A percentile compares a stretch with the other conserved stretches of the same genome.
Conservation (phyloP, 2,888 invertebrate genomes). For the Heteropelma amictum region DNA sequence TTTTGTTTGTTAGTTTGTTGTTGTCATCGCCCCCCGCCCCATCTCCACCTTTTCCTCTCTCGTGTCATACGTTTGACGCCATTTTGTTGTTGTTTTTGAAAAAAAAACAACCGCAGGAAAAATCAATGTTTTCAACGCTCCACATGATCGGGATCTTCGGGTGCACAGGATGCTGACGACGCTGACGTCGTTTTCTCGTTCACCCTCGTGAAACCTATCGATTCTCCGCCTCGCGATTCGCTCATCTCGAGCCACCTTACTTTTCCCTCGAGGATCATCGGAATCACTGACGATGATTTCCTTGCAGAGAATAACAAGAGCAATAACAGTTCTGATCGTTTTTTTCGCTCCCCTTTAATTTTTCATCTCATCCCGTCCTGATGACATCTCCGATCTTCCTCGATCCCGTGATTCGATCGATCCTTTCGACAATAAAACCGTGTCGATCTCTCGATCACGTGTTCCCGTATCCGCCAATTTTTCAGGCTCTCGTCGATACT, state of each 20-base stretch:
- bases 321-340: not conserved
- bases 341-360: too few relatives aligned
- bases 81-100: conserved; percentile 19
- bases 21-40: conserved; percentile 23
- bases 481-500: conserved; percentile 37
- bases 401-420: conserved; percentile 18
- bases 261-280: conserved; percentile 10
- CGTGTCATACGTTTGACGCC: conserved; percentile 35
- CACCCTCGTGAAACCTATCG: conserved; percentile 37
- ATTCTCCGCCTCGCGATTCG: conserved; percentile 17
- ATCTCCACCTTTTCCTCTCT: conserved; percentile 17
- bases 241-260: conserved; percentile 35
- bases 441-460: conserved; percentile 16
- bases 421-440: conserved; percentile 34
- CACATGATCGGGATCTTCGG: conserved; percentile 14
- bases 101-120: not conserved
- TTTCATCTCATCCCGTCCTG: conserved; percentile 35
- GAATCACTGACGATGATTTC: not conserved
- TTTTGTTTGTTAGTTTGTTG: conserved; percentile 22
- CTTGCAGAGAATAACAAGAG: not conserved
- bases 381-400: conserved; percentile 9
- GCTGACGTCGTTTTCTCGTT: conserved; percentile 29
- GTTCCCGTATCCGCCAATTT: conserved; percentile 22
- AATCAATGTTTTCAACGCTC: conserved; percentile 1
- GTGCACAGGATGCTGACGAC: conserved; percentile 20